Percentiles rank a stretch among this genome's conserved stretches.
Conservation (phyloP, 2,113 vertebrate genomes). For the Bettongia penicillata region DNA sequence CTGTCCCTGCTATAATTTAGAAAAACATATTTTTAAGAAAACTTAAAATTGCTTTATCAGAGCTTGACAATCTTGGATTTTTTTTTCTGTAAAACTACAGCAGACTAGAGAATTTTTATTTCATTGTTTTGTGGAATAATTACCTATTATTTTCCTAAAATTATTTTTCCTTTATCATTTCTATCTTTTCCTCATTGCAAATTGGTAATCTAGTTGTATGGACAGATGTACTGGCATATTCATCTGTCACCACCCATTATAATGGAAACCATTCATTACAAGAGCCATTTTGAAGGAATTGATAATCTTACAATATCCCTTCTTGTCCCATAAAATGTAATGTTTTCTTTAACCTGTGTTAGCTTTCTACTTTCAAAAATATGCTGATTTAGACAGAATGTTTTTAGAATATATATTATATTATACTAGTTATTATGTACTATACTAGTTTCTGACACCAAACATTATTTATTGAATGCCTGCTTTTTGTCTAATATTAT, state of each 20-base stretch:
- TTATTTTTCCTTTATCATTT: not conserved
- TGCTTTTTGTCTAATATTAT: not conserved
- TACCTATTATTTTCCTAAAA: not conserved
- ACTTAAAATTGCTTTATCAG: not conserved
- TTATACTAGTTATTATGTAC: not conserved
- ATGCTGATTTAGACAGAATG: not conserved
- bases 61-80: not conserved
- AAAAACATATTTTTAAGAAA: not conserved
- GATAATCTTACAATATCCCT: constrained; percentile 28
- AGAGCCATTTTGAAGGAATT: constrained; percentile 17
- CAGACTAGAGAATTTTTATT: not conserved
- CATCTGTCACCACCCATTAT: not conserved
- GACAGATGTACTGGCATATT: not conserved
- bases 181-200: constrained; percentile 21
- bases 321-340: not conserved
- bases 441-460: not conserved
- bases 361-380: not conserved
- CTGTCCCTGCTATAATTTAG: not conserved
- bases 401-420: not conserved
- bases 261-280: not conserved
- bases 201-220: not conserved
- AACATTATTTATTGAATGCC: not conserved
- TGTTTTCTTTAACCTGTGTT: not conserved
- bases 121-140: not conserved
- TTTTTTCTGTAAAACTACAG: not conserved